A percentile compares a stretch with the other conserved stretches of the same genome.
Conservation (phyloP, 2,888 invertebrate species). For the Thalpophila matura region DNA sequence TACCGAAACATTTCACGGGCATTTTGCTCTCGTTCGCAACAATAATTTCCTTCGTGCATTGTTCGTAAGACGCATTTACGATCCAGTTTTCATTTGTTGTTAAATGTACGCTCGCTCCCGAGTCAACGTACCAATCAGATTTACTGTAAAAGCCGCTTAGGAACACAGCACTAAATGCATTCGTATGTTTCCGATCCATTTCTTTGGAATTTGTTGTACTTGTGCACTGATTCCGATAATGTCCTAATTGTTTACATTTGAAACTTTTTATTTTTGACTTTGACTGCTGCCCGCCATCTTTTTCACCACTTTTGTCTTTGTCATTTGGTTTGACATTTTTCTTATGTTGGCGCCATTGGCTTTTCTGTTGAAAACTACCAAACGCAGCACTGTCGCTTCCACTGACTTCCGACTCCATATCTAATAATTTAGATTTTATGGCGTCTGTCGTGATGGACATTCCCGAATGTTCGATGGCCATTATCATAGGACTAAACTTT, state of each 20-base stretch:
- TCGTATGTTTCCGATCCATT: not conserved
- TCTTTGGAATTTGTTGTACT: not conserved
- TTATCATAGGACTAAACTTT: constrained; percentile 26
- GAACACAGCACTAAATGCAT: constrained; percentile 55
- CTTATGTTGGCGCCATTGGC: too few relatives aligned
- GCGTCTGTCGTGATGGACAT: constrained; percentile 11
- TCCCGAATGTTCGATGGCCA: constrained; percentile 38
- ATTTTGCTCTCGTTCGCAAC: constrained; percentile 49
- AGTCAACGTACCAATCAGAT: constrained; percentile 58
- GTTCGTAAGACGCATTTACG: constrained; percentile 1
- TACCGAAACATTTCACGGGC: constrained; percentile 45
- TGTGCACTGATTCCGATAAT: constrained; percentile 19
- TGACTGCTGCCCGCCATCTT: too few relatives aligned
- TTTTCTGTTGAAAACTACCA: too few relatives aligned
- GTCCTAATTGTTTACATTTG: constrained; percentile 18
- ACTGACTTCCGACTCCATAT: constrained; percentile 2
- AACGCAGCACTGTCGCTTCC: not conserved
- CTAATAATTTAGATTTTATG: constrained; percentile 27
- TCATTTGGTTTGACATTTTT: too few relatives aligned
- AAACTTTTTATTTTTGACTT: constrained; percentile 18
- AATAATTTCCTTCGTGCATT: constrained; percentile 41
- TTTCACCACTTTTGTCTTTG: too few relatives aligned
- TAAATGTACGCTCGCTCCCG: constrained; percentile 25
- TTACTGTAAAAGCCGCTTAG: constrained; percentile 34
- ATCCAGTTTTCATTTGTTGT: constrained; percentile 26